These are phyloP conservation scores for Tetragnatha montana DNA, from an alignment of 2,888 invertebrate species.

Conservation along the genomic window DNA sequence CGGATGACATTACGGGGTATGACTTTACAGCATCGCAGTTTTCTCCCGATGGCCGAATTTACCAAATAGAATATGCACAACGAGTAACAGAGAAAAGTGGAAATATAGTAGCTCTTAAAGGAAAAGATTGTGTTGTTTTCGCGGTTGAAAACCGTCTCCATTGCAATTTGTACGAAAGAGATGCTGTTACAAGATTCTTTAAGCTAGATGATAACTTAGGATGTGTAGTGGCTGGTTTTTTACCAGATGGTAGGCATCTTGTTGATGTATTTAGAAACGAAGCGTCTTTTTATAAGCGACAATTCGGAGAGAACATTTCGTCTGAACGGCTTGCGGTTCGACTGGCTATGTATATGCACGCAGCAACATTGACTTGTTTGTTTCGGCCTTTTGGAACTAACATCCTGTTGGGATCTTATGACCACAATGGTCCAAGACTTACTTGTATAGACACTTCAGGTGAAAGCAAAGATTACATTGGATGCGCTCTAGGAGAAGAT, in stretches of 20 bases:
- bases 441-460: slow-evolving; percentile 98
- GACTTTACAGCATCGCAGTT: slow-evolving; percentile 99
- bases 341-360: slow-evolving; percentile 97
- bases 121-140: slow-evolving; percentile 96
- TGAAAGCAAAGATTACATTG: slow-evolving; percentile 93
- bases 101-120: slow-evolving; percentile 94
- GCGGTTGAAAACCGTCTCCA: slow-evolving; percentile 97
- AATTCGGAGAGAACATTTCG: slow-evolving; percentile 85
- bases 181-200: slow-evolving; percentile 90
- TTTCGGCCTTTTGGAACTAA: slow-evolving; percentile 97
- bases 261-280: slow-evolving; percentile 94
- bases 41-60: slow-evolving; percentile 98
- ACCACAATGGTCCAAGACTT: slow-evolving; percentile 87
- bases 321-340: slow-evolving; percentile 90
- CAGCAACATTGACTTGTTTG: slow-evolving; percentile 97
- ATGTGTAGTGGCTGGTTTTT: slow-evolving; percentile 92
- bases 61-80: slow-evolving; percentile 99
- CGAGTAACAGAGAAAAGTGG: slow-evolving; percentile 99
- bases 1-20: slow-evolving; percentile 80
- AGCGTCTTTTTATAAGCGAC: slow-evolving; percentile 92
- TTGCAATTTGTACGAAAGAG: slow-evolving; percentile 93
- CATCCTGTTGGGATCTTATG: slow-evolving; percentile 89
- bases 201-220: slow-evolving; percentile 96
- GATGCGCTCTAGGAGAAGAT: slow-evolving; percentile 98
- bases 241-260: slow-evolving; percentile 94